A percentile compares a stretch with the other conserved stretches of the same genome.
Evolutionary conservation across 1,140 invertebrate species (phyloP).

Genomic region (Magallana angulata): DNA sequence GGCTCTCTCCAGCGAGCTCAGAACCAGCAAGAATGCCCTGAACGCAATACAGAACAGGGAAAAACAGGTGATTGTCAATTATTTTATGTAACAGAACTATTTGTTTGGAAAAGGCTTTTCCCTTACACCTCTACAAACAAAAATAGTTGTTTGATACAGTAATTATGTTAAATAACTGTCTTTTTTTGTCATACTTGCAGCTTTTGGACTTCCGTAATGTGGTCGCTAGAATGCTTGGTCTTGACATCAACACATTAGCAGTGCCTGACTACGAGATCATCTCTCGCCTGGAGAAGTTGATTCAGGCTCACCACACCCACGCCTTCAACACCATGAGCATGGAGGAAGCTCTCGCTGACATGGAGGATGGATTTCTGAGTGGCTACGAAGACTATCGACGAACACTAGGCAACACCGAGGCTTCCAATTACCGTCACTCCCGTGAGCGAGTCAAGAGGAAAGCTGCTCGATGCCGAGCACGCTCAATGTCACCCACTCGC

Average conservation of each 20-base stretch:
- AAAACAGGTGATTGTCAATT: constrained; percentile 71
- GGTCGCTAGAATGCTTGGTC: constrained; percentile 78
- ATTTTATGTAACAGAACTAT: no score
- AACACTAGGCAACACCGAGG: constrained; percentile 55
- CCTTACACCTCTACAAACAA: no score
- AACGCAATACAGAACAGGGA: constrained; percentile 76
- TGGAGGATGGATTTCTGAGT: constrained; percentile 72
- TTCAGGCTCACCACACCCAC: constrained; percentile 75
- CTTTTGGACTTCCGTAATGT: constrained; percentile 78
- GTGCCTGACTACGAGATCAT: constrained; percentile 80
- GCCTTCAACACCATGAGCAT: constrained; percentile 73
- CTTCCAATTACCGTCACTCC: constrained; percentile 61
- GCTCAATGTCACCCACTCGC: constrained; percentile 73
- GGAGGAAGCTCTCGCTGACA: constrained; percentile 74
- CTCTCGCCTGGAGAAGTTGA: constrained; percentile 77
- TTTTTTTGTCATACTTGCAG: constrained; percentile 68
- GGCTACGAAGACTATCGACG: constrained; percentile 67
- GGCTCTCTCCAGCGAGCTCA: constrained; percentile 78
- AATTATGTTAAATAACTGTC: background rate
- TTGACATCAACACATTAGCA: constrained; percentile 78
- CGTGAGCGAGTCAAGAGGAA: constrained; percentile 66
- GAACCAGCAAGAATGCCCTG: constrained; percentile 77
- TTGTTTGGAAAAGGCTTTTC: no score
- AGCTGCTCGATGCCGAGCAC: constrained; percentile 62
- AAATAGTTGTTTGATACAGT: no score